Base-by-base conservation (phyloP, 2,888 invertebrate species). In the Dexiosoma caninum region DNA sequence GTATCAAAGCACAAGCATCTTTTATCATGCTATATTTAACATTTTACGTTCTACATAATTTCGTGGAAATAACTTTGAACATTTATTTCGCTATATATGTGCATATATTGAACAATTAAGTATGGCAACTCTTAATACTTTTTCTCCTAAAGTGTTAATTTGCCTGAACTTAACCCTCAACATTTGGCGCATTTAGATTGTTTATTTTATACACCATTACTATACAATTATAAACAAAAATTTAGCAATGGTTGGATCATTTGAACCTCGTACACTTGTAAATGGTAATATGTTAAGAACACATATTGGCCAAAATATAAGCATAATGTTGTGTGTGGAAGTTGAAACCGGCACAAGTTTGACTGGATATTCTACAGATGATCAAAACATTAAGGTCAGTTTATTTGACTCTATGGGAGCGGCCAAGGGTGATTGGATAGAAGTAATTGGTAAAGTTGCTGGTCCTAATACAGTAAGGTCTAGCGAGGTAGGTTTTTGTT, bases 261-360 rank as follows among this genome's bases (percentile, higher is more conserved):
- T 89, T 69, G 88, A 90, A 79, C 59, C 85, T 1, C 87, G 90
- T 1, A 84, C 84, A 0, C 78, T 87, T 6, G 78, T 89, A 0
- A 90, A 90, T 75, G 90, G 88, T 6, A 83, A 84, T 8, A 85
- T 89, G 85, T 74, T 90, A 0, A 86, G 87, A 9, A 85, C 87
- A 66, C 88, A 86, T 69, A 64, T 84, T 12, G 89, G 89, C 0
- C 85, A 89, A 78, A 85, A 84, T 3, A 84, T 90, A 0, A 89
- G 89, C 82, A 87, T 90, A 4, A 86, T 89, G 83, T 86, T 89
- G 6, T 84, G 87, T 7, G 85, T 90, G 3, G 87, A 88, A 46
- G 85, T 86, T 37, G 85, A 85, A n/a, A 83, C 85, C 2, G 86
- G 88, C 0, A 83, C 84, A 19, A 86, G 83, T 6, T 72, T 90